Percentiles rank a stretch among this genome's conserved stretches.
phyloP scores from a whole-genome alignment of 2,113 vertebrate species.

The Kryptolebias marmoratus region DNA sequence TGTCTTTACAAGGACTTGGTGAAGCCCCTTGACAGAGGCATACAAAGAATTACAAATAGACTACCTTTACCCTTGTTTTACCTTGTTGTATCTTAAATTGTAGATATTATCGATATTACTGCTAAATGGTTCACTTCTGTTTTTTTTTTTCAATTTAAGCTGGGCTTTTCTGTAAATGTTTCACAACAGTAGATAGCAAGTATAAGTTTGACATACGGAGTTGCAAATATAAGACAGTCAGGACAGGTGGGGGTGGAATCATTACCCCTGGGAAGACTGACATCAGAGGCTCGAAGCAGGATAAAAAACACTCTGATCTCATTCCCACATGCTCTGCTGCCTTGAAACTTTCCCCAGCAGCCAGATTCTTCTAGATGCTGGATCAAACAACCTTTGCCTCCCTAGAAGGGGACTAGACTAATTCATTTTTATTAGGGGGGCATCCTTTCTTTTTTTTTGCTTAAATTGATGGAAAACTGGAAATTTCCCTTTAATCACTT shows the following conservation, averaged over 20 bases:
- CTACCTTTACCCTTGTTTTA: constrained; percentile 26
- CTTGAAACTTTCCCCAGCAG: constrained; percentile 42
- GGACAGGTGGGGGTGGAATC: constrained; percentile 47
- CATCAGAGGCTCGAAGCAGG: constrained; percentile 56
- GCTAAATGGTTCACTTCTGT: no score
- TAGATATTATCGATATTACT: neutral
- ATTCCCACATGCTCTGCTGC: constrained; percentile 47
- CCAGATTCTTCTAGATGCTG: constrained; percentile 45
- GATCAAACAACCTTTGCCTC: constrained; percentile 54
- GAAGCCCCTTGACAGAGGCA: constrained; percentile 44
- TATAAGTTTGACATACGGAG: constrained; percentile 47
- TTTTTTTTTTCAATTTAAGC: neutral
- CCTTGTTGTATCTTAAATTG: neutral
- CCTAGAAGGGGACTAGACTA: constrained; percentile 23
- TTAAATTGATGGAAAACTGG: constrained; percentile 23
- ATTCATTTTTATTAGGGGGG: constrained; percentile 28
- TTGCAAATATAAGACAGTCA: constrained; percentile 58
- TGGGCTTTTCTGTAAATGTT: neutral
- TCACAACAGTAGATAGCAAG: constrained; percentile 28
- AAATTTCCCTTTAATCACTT: constrained; percentile 11
- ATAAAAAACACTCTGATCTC: constrained; percentile 67
- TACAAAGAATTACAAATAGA: constrained; percentile 40
- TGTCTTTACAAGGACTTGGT: constrained; percentile 58
- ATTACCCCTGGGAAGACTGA: constrained; percentile 56
- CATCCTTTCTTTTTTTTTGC: constrained; percentile 19